phyloP scores from a whole-genome alignment of 2,113 vertebrate species.

The Aramus guarauna region DNA sequence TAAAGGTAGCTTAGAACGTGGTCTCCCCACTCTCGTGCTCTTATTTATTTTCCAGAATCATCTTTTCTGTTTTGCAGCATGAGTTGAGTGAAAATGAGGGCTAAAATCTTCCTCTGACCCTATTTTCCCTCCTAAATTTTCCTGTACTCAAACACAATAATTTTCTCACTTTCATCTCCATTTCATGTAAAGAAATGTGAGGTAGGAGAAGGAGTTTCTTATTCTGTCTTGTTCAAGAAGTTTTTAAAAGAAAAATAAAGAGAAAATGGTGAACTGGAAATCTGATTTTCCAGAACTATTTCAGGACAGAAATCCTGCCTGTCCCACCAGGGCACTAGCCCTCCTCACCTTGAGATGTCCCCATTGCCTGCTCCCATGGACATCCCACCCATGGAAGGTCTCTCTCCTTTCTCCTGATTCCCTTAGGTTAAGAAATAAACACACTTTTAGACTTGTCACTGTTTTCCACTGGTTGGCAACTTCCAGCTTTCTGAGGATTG shows the following conservation, averaged over 20 bases:
- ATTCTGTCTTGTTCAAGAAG: neutral
- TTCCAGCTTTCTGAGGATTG: conserved; percentile 5
- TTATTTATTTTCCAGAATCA: neutral
- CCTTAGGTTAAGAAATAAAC: neutral
- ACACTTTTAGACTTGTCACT: neutral
- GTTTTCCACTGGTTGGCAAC: conserved; percentile 14
- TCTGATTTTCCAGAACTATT: neutral
- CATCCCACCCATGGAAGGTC: neutral
- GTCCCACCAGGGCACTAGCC: neutral
- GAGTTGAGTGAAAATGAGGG: neutral
- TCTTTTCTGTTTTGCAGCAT: neutral
- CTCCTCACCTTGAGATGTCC: neutral
- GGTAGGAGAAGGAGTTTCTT: neutral
- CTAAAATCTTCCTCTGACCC: neutral
- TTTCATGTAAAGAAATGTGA: neutral
- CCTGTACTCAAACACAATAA: neutral
- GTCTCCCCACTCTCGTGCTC: neutral
- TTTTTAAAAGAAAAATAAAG: neutral
- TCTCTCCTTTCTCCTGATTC: neutral
- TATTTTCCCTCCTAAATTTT: neutral
- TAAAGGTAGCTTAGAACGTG: neutral
- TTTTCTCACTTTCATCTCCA: neutral
- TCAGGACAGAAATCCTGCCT: neutral
- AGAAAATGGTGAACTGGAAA: neutral
- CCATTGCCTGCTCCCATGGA: neutral